Evolutionary conservation across 2,888 invertebrate species (phyloP), one percentile per base, ranked within the genome.

Genomic region (Andrena fulva): DNA sequence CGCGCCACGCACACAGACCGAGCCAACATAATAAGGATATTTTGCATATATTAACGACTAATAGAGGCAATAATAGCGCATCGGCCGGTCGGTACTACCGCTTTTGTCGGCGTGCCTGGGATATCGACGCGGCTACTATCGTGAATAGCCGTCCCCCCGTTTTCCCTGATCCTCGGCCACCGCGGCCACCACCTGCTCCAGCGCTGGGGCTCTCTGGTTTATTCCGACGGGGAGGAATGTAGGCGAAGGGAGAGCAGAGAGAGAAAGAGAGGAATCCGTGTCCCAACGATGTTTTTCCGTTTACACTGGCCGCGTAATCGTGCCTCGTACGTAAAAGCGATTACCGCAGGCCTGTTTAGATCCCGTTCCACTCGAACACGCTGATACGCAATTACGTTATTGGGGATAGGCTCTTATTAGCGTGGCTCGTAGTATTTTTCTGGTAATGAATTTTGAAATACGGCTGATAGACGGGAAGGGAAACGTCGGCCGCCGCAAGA

Each of bases 41-140:
- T 93, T 92, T 92, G 92, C 93, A 93, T 93, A 92, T 85, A 92
- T 93, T 92, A 93, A 91, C 88, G 88, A 88, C 89, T 91, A 93
- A 91, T 92, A 89, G 91, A 89, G 86, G 87, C 89, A 90, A 90
- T 91, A 90, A 89, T 84, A 72, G 86, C 77, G 82, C 85, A 86
- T 88, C 88, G 80, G 73, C 79, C 79, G 60, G 77, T 77, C 84
- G 86, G 89, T 89, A 85, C 78, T 73, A 77, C 76, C 72, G 85
- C 90, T 90, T 92, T 91, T 92, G 91, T 90, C 91, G 92, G 90
- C 87, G 56, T 66, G 48, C 68, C 52, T 33, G 67, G 71, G 67
- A 82, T 82, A 85, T 84, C 77, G 75, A 75, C 75, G 73, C 73
- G 52, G 59, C 74, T 69, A 56, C 62, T 60, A 64, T 35, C 59